Percentiles rank a stretch among this genome's conserved stretches.
Evolutionary conservation across 2,113 vertebrate species (phyloP).

Genomic region (Clarias macrocephalus): DNA sequence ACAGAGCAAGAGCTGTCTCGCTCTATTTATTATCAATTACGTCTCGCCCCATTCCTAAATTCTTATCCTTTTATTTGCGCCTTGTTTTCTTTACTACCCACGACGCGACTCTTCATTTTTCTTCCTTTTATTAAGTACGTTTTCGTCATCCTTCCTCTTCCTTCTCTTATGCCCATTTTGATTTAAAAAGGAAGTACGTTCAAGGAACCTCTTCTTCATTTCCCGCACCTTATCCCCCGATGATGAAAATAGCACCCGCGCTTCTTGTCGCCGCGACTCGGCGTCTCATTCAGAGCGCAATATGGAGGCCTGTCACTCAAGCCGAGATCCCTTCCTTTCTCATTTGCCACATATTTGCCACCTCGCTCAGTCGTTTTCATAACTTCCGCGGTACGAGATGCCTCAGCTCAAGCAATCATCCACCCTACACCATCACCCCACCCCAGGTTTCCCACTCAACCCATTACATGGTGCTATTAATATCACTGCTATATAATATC

Average conservation of each 20-base stretch:
- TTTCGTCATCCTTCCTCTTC: slow-evolving; percentile 58
- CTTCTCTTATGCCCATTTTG: slow-evolving; percentile 93
- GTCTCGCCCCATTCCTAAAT: background rate
- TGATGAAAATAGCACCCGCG: slow-evolving; percentile 12
- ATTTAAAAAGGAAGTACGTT: slow-evolving; percentile 97
- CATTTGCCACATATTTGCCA: slow-evolving; percentile 8
- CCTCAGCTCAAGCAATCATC: background rate
- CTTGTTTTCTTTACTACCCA: background rate
- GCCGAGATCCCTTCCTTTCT: background rate
- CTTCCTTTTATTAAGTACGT: slow-evolving; percentile 34
- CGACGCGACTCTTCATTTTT: slow-evolving; percentile 10
- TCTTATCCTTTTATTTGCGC: background rate
- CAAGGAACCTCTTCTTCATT: slow-evolving; percentile 44
- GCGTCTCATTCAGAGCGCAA: slow-evolving; percentile 5
- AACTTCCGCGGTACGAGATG: background rate
- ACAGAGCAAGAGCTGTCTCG: background rate
- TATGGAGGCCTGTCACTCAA: background rate
- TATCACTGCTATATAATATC: slow-evolving; percentile 22
- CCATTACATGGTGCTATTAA: background rate
- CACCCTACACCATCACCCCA: background rate
- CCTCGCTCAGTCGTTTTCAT: background rate
- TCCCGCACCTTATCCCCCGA: background rate
- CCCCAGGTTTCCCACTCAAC: background rate
- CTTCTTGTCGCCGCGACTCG: slow-evolving; percentile 10
- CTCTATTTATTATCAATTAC: background rate